phyloP scores from a whole-genome alignment of 2,113 vertebrate species.

The Muscicapa adusta region DNA sequence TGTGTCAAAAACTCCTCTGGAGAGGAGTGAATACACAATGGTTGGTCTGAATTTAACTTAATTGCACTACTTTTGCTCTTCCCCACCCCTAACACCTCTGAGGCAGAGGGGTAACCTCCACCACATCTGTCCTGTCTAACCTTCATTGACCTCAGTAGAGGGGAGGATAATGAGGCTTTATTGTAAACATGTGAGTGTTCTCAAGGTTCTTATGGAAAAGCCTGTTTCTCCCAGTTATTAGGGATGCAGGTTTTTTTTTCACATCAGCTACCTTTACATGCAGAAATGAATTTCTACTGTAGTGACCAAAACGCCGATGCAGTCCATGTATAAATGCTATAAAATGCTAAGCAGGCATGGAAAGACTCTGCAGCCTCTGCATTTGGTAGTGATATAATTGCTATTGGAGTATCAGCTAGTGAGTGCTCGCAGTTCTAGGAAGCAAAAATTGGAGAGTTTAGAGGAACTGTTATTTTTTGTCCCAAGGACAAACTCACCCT shows the following conservation, averaged over 20 bases:
- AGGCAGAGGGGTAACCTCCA: background rate
- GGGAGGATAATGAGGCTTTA: background rate
- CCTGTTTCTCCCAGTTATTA: background rate
- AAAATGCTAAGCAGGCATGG: slow-evolving; percentile 26
- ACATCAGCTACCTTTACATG: background rate
- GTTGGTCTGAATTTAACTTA: background rate
- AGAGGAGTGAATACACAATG: background rate
- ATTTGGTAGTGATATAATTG: background rate
- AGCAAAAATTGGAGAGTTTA: background rate
- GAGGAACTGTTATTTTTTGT: background rate
- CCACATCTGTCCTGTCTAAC: background rate
- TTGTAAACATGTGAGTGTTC: background rate
- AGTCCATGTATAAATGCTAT: background rate
- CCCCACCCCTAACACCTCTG: background rate
- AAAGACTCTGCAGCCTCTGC: slow-evolving; percentile 14
- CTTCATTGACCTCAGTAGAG: background rate
- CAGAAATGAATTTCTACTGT: background rate
- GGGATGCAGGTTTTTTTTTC: background rate
- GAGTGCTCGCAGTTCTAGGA: background rate
- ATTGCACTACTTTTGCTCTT: background rate
- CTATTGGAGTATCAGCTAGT: background rate
- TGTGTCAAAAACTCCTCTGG: background rate
- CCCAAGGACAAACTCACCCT: background rate
- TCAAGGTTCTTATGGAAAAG: background rate
- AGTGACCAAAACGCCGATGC: background rate